phyloP scores from a whole-genome alignment of 1,140 invertebrate genomes.

The Cecropterus lyciades region DNA sequence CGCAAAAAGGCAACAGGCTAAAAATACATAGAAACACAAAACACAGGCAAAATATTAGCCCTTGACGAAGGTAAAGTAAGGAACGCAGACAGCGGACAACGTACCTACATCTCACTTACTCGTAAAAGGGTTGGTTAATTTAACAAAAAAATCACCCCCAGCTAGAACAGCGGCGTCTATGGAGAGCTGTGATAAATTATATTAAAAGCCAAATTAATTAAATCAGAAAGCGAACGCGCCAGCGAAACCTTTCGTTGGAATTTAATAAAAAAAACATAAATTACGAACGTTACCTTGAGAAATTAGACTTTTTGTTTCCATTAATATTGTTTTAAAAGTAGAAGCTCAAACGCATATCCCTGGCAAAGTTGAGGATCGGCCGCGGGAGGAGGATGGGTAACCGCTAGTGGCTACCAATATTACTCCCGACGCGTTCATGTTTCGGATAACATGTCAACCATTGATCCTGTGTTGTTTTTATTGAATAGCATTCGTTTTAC shows the following conservation, averaged over 20 bases:
- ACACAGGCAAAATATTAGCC: neutral
- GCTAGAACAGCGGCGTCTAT: slow-evolving; percentile 35
- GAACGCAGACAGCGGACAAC: neutral
- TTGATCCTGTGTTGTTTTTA: too few relatives aligned
- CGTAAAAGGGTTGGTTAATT: slow-evolving; percentile 5
- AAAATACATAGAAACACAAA: neutral
- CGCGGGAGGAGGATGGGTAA: too few relatives aligned
- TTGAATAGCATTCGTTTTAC: too few relatives aligned
- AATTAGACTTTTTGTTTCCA: slow-evolving; percentile 23
- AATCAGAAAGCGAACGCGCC: slow-evolving; percentile 53
- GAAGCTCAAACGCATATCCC: too few relatives aligned
- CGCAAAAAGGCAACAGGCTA: neutral
- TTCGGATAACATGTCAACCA: too few relatives aligned
- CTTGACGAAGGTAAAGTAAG: slow-evolving; percentile 1
- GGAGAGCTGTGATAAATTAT: slow-evolving; percentile 61
- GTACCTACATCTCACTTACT: slow-evolving; percentile 1
- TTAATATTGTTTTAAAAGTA: neutral
- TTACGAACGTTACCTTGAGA: slow-evolving; percentile 18
- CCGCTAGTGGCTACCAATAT: too few relatives aligned
- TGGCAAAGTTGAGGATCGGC: too few relatives aligned
- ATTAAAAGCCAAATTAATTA: slow-evolving; percentile 73
- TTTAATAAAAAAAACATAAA: slow-evolving; percentile 58
- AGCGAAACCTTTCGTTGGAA: slow-evolving; percentile 40
- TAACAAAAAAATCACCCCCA: slow-evolving; percentile 42
- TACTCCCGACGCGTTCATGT: too few relatives aligned